Base-by-base conservation (phyloP, 2,113 vertebrate species). In the Cinclus mexicanus region DNA sequence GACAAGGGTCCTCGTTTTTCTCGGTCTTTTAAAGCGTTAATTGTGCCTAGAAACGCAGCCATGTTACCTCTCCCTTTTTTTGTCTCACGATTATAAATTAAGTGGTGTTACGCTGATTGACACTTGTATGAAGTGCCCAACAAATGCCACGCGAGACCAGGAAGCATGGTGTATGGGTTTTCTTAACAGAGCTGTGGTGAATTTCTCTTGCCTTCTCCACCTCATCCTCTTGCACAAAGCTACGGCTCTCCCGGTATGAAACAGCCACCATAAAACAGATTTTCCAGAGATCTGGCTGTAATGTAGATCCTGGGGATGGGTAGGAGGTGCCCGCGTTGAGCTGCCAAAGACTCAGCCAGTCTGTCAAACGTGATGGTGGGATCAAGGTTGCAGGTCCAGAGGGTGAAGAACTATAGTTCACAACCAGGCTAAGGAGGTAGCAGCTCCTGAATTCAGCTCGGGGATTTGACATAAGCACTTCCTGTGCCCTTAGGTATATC, bases 391-490 rank as follows among this genome's bases (percentile, higher is more conserved):
- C 9, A 3, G 56, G 49, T 88, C 42, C 2, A 1, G 37, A 78
- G 74, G 41, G 52, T 14, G 6, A 61, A n/a, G 53, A 77, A 5
- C 31, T 47, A 10, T 18, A 22, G 60, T 37, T 79, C 0, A 2
- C 67, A 26, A 4, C 24, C 35, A 24, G 56, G 4, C 7, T 68
- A 46, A 75, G 63, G 63, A 76, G 87, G 79, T 72, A 44, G 56
- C 60, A 33, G 79, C 76, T 87, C 37, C 61, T 61, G 55, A 84
- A 37, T 82, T 87, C 1, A 2, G 26, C 59, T 89, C 26, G 14
- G 63, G 41, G 55, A 33, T 77, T 93, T 87, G 76, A 84, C 53
- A 96, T 82, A 60, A 82, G 83, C 78, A 50, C 28, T 95, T 96
- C 88, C 86, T 91, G 70, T 39, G 67, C 67, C 44, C 28, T 46